Conservation (phyloP, 1,140 invertebrate genomes). For the Berghia stephanieae region DNA sequence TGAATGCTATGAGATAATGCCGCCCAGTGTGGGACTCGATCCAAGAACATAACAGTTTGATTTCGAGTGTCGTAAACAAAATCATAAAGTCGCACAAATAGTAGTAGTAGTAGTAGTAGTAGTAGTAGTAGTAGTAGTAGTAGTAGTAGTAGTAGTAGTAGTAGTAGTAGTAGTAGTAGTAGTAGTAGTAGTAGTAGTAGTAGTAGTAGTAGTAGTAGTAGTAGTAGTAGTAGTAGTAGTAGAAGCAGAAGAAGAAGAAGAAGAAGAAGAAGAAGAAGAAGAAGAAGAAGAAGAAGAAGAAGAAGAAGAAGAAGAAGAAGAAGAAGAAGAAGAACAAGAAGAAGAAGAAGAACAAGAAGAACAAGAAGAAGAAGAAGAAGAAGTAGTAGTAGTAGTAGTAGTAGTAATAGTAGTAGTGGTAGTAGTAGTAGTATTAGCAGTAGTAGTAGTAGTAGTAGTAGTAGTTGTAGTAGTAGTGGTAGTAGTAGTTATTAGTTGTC, state of each 20-base stretch:
- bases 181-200: background rate
- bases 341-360: background rate
- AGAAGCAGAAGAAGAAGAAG: too few relatives aligned
- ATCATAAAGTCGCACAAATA: too few relatives aligned
- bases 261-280: background rate
- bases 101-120: background rate
- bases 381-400: background rate
- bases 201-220: background rate
- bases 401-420: background rate
- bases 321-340: background rate
- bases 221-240: too few relatives aligned
- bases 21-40: conserved; percentile 58
- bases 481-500: too few relatives aligned
- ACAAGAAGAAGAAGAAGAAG: background rate
- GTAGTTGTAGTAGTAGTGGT: background rate
- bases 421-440: too few relatives aligned
- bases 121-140: background rate
- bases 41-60: conserved; percentile 69
- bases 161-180: background rate
- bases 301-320: background rate
- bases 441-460: too few relatives aligned
- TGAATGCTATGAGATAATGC: too few relatives aligned
- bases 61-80: conserved; percentile 68
- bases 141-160: background rate
- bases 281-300: conserved; percentile 3